Base-by-base conservation (phyloP, 37 sponge, comb jelly and placozoan species). In the Diacarnus erythraeanus region DNA sequence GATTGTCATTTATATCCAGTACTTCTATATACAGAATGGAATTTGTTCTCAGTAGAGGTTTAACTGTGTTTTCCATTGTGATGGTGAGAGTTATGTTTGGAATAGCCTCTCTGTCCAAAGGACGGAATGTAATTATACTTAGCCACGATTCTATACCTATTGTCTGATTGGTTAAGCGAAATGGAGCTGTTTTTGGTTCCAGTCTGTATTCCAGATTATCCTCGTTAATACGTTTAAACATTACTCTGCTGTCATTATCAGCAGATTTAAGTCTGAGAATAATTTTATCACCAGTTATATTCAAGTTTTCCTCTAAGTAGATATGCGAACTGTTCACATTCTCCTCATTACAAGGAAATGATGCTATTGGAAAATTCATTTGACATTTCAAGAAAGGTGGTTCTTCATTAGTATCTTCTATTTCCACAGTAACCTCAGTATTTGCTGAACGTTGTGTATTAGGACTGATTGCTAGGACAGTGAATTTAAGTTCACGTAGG, bases 351-450 rank as follows among this genome's bases (percentile, higher is more conserved):
- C 66, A 65, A 65, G 2, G 35, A 30, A 65, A 5, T 5, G 35
- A 30, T 25, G 17, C 34, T 5, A 30, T 5, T 12, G 31, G 9
- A 12, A 12, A 6, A 15, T 12, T 47, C 12, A 15, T 6, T 47
- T 2, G 5, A 65, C 66, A 65, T 35, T 12, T 10, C 29, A 65
- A 65, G 34, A 34, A 30, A 0, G 93, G 93, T 0, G 70, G 33
- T 23, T 81, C 64, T 64, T 92, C 93, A 59, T 92, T 92, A 21
- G 85, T 33, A 40, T 92, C 89, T 40, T 56, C 21, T 18, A 92
- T 54, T 3, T 64, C 20, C 10, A 83, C 67, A 42, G 31, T 64
- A 26, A 87, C 37, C 27, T 2, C 17, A 2, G 34, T 30, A 65
- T 18, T 65, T 26, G 15, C 35, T 5, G 34, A 5, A 2, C 33